These are phyloP conservation scores for Microcaecilia unicolor DNA, from an alignment of 2,797 vertebrate species.

Conservation along the genomic window DNA sequence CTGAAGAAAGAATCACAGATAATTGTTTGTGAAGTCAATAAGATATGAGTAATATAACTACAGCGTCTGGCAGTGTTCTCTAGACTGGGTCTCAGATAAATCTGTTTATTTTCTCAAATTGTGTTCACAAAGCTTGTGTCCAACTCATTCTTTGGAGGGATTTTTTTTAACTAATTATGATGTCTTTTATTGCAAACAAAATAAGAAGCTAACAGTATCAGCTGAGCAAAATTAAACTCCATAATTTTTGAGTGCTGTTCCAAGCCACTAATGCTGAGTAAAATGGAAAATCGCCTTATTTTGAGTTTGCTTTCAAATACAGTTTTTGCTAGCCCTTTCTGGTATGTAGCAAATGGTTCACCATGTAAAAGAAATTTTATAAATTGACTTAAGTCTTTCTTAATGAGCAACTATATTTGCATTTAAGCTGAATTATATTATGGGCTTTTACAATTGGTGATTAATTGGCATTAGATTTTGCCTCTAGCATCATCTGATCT, in stretches of 20 bases:
- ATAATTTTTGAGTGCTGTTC: neutral
- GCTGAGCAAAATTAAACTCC: neutral
- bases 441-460: conserved; percentile 48
- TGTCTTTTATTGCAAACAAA: conserved; percentile 10
- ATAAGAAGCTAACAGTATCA: neutral
- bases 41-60: neutral
- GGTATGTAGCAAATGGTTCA: conserved; percentile 7
- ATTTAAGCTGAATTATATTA: conserved; percentile 55
- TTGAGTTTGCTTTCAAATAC: conserved; percentile 1
- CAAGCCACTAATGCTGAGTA: neutral
- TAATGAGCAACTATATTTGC: conserved; percentile 53
- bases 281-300: conserved; percentile 8
- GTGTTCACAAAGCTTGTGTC: conserved; percentile 5
- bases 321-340: conserved; percentile 9
- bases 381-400: conserved; percentile 48
- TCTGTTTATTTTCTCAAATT: conserved; percentile 11
- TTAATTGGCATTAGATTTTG: conserved; percentile 24
- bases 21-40: conserved; percentile 2
- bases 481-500: conserved; percentile 29
- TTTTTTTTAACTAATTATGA: conserved; percentile 6
- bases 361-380: conserved; percentile 13
- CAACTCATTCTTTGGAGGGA: neutral
- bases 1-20: neutral
- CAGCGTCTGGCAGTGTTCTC: neutral
- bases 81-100: conserved; percentile 3